phyloP scores from a whole-genome alignment of 2,888 invertebrate species.

The Eurytoma adleriae region DNA sequence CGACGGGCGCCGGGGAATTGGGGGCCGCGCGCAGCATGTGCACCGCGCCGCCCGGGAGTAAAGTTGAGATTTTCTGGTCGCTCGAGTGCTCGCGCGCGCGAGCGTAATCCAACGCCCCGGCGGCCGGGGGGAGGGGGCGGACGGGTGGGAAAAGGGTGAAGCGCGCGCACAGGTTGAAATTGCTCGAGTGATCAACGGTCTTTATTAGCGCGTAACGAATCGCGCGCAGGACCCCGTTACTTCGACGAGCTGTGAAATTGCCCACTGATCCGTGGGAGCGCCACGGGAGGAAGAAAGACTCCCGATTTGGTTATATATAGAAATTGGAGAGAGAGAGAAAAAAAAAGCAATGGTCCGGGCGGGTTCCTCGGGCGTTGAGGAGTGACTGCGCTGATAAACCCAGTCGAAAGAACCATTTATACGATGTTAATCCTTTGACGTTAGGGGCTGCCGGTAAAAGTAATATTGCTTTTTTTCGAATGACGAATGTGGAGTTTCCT shows the following conservation, averaged over 20 bases:
- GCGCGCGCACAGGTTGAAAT: background rate
- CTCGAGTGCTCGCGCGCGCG: conserved; percentile 2
- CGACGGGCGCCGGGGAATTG: background rate
- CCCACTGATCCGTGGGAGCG: conserved; percentile 26
- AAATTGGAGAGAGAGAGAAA: background rate
- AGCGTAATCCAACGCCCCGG: background rate
- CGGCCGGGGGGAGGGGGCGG: background rate
- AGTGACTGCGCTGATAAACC: background rate
- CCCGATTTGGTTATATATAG: conserved; percentile 28
- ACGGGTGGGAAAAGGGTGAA: background rate
- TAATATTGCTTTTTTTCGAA: too few species aligned
- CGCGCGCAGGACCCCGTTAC: conserved; percentile 1
- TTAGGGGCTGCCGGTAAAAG: too few species aligned
- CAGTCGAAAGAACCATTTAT: conserved; percentile 3
- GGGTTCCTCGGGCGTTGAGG: background rate
- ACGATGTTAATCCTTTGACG: background rate
- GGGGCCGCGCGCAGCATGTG: conserved; percentile 8
- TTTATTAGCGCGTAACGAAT: conserved; percentile 53
- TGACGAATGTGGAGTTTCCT: too few species aligned
- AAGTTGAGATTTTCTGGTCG: conserved; percentile 2
- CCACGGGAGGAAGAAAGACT: background rate
- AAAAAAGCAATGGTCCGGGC: too few species aligned
- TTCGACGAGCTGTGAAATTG: conserved; percentile 49
- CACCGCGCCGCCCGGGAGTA: background rate
- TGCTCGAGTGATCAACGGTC: conserved; percentile 41